Conservation (phyloP, 2,113 vertebrate genomes). For the Oreochromis spilurus region DNA sequence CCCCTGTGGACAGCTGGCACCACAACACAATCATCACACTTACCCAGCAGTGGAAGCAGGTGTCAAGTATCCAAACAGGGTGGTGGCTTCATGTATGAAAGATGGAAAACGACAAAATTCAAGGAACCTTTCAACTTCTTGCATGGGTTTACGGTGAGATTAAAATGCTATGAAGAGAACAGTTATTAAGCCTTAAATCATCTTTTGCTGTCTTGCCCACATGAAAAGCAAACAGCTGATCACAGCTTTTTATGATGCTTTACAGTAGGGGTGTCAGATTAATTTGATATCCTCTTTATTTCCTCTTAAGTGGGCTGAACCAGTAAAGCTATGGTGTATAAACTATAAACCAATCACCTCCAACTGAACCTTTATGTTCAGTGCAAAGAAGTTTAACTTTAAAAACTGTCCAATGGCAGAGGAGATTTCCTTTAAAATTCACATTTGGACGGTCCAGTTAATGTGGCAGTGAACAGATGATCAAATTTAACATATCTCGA, state of each 20-base stretch:
- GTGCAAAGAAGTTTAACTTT: not conserved
- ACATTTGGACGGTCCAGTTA: not conserved
- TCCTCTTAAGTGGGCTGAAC: not conserved
- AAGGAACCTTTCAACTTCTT: not conserved
- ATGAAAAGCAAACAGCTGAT: not conserved
- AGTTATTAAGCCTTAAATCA: not conserved
- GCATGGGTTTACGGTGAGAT: not conserved
- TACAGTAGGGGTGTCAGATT: not conserved
- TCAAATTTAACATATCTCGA: not conserved
- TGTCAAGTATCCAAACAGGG: not conserved
- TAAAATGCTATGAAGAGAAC: not conserved
- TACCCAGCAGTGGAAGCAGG: not conserved
- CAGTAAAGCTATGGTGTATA: not conserved
- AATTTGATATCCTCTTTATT: not conserved
- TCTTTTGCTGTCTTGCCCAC: not conserved
- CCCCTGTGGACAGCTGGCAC: slow-evolving; percentile 30
- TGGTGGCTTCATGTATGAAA: not conserved
- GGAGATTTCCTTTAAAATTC: not conserved
- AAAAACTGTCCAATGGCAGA: not conserved
- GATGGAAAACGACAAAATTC: not conserved
- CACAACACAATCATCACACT: not conserved
- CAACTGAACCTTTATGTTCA: not conserved
- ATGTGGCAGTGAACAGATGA: not conserved
- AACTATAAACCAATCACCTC: not conserved
- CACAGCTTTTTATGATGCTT: not conserved